A percentile compares a stretch with the other conserved stretches of the same genome.
These are phyloP conservation scores for Drosophila bifasciata DNA, from an alignment of 1,140 invertebrate genomes.

Conservation along the genomic window DNA sequence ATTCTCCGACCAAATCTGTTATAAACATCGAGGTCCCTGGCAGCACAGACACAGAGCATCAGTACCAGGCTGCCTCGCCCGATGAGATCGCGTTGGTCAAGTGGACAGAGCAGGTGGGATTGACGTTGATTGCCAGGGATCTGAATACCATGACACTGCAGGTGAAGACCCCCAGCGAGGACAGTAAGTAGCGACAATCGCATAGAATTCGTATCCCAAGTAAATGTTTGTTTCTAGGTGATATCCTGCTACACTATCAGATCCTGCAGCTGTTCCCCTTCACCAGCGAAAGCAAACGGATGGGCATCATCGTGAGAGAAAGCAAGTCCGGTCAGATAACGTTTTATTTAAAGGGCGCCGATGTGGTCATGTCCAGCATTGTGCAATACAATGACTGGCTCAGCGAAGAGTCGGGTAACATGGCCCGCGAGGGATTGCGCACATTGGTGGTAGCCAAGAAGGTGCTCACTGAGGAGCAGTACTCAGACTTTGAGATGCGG, in stretches of 20 bases:
- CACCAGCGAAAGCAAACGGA: constrained; percentile 98
- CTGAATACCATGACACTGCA: constrained; percentile 88
- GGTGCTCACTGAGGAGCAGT: constrained; percentile 94
- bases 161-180: constrained; percentile 70
- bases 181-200: constrained; percentile 46
- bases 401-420: constrained; percentile 96
- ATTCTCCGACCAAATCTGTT: constrained; percentile 83
- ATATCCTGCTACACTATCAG: constrained; percentile 91
- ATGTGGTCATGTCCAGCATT: constrained; percentile 96
- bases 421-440: constrained; percentile 97
- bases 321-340: constrained; percentile 93
- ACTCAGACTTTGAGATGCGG: constrained; percentile 95
- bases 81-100: constrained; percentile 95
- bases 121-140: constrained; percentile 93
- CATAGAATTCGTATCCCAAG: neutral
- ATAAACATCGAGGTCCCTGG: constrained; percentile 84
- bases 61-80: constrained; percentile 95
- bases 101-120: constrained; percentile 90
- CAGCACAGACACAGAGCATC: constrained; percentile 80
- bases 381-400: constrained; percentile 98
- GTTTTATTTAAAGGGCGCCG: constrained; percentile 99
- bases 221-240: constrained; percentile 62
- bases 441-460: constrained; percentile 98
- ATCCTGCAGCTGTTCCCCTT: constrained; percentile 99
- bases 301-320: constrained; percentile 99